phyloP scores from a whole-genome alignment of 2,113 vertebrate species.

The Urocynchramus pylzowi region DNA sequence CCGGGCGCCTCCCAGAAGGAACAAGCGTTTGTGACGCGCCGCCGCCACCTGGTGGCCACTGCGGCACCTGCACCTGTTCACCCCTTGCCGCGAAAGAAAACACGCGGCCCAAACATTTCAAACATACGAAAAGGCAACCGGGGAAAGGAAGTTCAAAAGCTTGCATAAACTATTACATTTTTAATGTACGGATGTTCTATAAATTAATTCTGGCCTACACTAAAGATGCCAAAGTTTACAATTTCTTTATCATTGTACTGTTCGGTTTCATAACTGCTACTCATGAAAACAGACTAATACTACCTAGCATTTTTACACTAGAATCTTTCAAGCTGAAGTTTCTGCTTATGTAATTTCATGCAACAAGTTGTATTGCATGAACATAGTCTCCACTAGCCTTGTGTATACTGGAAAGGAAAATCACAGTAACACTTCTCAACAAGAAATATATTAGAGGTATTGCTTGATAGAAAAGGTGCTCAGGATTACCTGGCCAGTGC shows the following conservation, averaged over 20 bases:
- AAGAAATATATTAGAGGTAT: not conserved
- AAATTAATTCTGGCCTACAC: not conserved
- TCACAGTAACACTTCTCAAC: not conserved
- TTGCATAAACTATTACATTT: not conserved
- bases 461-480: not conserved
- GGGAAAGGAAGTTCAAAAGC: not conserved
- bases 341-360: not conserved
- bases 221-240: not conserved
- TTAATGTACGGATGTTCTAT: not conserved
- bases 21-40: not conserved
- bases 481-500: not conserved
- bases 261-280: not conserved
- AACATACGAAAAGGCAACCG: not conserved
- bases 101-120: not conserved
- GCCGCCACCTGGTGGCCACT: conserved; percentile 11
- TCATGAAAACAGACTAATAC: not conserved
- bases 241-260: not conserved
- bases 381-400: not conserved
- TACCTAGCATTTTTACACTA: not conserved
- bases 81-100: not conserved
- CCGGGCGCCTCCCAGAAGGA: not conserved
- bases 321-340: not conserved
- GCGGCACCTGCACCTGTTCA: not conserved
- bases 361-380: not conserved
- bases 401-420: not conserved